Conservation (phyloP, 1,140 invertebrate genomes). For the Semibalanus balanoides region DNA sequence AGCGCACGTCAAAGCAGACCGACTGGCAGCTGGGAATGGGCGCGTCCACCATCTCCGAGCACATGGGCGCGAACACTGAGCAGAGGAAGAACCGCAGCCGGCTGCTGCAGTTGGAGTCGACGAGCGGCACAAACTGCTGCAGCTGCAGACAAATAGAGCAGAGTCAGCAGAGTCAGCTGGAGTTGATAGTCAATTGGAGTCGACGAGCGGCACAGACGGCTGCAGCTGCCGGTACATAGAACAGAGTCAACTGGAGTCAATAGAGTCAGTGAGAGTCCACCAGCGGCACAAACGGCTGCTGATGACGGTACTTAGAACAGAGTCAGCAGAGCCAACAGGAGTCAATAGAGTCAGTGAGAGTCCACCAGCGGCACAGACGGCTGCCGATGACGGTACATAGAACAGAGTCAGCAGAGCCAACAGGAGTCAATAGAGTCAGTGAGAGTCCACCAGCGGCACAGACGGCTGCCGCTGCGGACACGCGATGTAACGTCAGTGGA, state of each 20-base stretch:
- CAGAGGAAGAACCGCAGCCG: slow-evolving; percentile 36
- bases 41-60: slow-evolving; percentile 22
- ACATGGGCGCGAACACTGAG: slow-evolving; percentile 36
- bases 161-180: no score
- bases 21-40: slow-evolving; percentile 32
- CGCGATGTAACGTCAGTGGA: not conserved
- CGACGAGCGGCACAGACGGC: slow-evolving; percentile 35
- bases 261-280: slow-evolving; percentile 26
- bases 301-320: slow-evolving; percentile 19
- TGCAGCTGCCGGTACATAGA: slow-evolving; percentile 25
- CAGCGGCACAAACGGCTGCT: slow-evolving; percentile 35
- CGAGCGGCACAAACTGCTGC: slow-evolving; percentile 36
- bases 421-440: slow-evolving; percentile 22
- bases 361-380: slow-evolving; percentile 36
- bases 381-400: slow-evolving; percentile 25
- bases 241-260: no score
- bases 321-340: no score
- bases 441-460: slow-evolving; percentile 32
- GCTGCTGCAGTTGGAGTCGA: slow-evolving; percentile 33
- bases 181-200: slow-evolving; percentile 26
- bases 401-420: no score
- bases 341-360: no score
- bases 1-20: slow-evolving; percentile 43
- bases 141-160: slow-evolving; percentile 21
- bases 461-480: slow-evolving; percentile 31